These are phyloP conservation scores for Colletes latitarsis DNA, from an alignment of 1,140 invertebrate genomes.

Conservation along the genomic window DNA sequence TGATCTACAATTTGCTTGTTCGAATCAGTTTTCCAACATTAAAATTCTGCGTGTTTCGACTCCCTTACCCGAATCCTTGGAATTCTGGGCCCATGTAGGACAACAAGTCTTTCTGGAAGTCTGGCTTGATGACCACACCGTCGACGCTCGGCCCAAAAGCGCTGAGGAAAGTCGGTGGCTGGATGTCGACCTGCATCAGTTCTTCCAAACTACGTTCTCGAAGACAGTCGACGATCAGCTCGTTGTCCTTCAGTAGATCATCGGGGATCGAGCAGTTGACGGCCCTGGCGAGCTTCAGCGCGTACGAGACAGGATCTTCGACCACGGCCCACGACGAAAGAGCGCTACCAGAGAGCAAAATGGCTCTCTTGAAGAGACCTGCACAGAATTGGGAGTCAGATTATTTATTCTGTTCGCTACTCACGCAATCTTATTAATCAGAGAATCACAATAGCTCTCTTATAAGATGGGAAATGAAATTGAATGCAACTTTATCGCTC, in stretches of 20 bases:
- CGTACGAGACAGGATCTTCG: slow-evolving; percentile 93
- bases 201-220: slow-evolving; percentile 89
- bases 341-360: slow-evolving; percentile 95
- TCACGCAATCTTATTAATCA: too few species aligned
- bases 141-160: slow-evolving; percentile 93
- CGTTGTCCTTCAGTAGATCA: slow-evolving; percentile 89
- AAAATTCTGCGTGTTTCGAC: background rate
- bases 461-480: too few species aligned
- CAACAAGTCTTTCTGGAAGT: slow-evolving; percentile 88
- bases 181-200: slow-evolving; percentile 89
- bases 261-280: slow-evolving; percentile 93
- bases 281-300: slow-evolving; percentile 90
- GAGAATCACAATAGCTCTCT: too few species aligned
- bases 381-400: slow-evolving; percentile 46
- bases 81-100: slow-evolving; percentile 87
- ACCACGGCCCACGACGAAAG: slow-evolving; percentile 96
- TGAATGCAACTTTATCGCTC: too few species aligned
- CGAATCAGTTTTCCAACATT: background rate
- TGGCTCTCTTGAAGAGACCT: slow-evolving; percentile 94
- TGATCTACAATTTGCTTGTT: too few species aligned
- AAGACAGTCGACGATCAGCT: slow-evolving; percentile 90
- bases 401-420: background rate
- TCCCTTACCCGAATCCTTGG: slow-evolving; percentile 83
- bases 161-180: slow-evolving; percentile 90
- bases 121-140: slow-evolving; percentile 91